Base-by-base conservation (phyloP, 2,113 vertebrate genomes). In the Hippoglossus stenolepis region DNA sequence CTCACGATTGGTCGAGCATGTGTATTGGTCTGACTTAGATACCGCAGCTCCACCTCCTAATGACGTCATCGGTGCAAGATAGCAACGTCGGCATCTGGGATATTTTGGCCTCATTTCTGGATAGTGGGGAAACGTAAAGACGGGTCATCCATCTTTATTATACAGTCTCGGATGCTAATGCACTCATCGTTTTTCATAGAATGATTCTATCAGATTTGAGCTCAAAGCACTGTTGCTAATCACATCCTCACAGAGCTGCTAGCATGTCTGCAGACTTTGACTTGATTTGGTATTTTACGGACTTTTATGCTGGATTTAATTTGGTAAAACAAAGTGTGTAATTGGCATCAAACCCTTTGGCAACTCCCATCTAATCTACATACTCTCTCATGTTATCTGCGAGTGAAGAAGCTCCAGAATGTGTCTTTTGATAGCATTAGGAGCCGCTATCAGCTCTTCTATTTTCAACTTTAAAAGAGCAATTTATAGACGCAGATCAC, bases 331-430 rank as follows among this genome's bases (percentile, higher is more conserved):
- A 17, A 65, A 45, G 38, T 18, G 64, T 67, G 49, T 10, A 49
- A 17, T 18, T 18, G 17, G 58, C 17, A 18, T 17, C 2, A 62
- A 67, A 57, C 14, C 17, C 20, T 47, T n/a, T 12, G 26, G 47
- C 14, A 20, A 43, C 12, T 38, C 40, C 5, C 51, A 53, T 20
- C 14, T 53, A 53, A 53, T 53, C 20, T n/a, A n/a, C 20, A 9
- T 6, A n/a, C 4, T 13, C 7, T 53, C 3, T 47, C 1, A 21
- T 9, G 5, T 45, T 43, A 4, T 63, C 2, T 53, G 53, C 28
- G 28, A 65, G 45, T 38, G 43, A 20, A 66, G 38, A 54, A 14
- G 53, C 60, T 66, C 53, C 28, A 77, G 38, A 43, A 69, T 59
- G 31, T 20, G n/a, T 64, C 20, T 68, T 69, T 73, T 71, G 38